Conservation (phyloP, 2,797 vertebrate species). For the Decapterus maruadsi region DNA sequence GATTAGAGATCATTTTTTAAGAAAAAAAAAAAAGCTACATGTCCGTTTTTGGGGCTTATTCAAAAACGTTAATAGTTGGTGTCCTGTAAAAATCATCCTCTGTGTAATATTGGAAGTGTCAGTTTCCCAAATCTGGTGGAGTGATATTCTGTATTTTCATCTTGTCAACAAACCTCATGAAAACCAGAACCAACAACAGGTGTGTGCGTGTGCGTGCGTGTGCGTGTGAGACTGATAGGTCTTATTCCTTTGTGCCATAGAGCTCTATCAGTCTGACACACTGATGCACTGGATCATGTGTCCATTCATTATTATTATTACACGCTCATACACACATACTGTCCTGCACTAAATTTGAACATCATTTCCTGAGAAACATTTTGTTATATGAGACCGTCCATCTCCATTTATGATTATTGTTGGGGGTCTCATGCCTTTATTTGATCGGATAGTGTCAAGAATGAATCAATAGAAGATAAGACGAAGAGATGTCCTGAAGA, state of each 20-base stretch:
- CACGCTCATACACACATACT: not conserved
- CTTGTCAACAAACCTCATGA: conserved; percentile 55
- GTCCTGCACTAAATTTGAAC: not conserved
- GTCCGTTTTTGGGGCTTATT: conserved; percentile 37
- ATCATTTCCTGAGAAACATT: not conserved
- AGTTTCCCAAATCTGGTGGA: conserved; percentile 39
- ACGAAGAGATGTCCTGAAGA: not conserved
- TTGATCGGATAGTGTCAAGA: not conserved
- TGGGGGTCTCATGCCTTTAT: not conserved
- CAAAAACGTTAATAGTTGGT: conserved; percentile 31
- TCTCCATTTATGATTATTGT: not conserved
- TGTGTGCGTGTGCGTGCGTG: no score
- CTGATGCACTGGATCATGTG: not conserved
- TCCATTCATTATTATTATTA: not conserved
- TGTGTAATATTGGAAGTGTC: conserved; percentile 48
- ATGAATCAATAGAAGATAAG: not conserved
- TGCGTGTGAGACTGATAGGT: not conserved
- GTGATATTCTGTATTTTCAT: conserved; percentile 30
- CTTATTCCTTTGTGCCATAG: not conserved
- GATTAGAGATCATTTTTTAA: conserved; percentile 33
- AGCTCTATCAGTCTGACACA: not conserved
- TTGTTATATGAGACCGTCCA: not conserved
- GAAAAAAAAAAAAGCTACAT: conserved; percentile 12
- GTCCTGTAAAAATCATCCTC: conserved; percentile 57
- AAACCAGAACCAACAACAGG: conserved; percentile 10